Evolutionary conservation across 2,888 invertebrate species (phyloP).

Genomic region (Protonemura montana): DNA sequence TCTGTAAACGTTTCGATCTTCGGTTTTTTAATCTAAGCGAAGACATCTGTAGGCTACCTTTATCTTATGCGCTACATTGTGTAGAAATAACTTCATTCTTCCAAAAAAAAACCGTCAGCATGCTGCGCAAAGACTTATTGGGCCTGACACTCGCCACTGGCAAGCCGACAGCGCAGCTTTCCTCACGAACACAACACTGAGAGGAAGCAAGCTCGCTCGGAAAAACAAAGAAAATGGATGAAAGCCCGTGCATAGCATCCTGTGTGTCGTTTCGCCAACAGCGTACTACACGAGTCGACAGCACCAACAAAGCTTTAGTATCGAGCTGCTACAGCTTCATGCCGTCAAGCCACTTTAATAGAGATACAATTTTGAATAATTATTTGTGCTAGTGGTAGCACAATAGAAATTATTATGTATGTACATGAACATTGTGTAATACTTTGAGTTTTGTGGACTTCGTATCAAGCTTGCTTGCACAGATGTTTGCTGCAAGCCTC

Average conservation of each 20-base stretch:
- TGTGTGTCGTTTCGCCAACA: neutral
- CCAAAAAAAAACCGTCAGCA: too few relatives aligned
- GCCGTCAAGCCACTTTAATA: neutral
- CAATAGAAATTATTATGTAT: neutral
- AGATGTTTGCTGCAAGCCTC: too few relatives aligned
- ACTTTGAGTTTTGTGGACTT: too few relatives aligned
- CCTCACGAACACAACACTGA: neutral
- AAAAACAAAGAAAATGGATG: constrained; percentile 5
- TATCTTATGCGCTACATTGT: too few relatives aligned
- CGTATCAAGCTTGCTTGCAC: too few relatives aligned
- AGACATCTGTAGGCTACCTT: too few relatives aligned
- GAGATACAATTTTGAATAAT: neutral
- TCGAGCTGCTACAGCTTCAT: too few relatives aligned
- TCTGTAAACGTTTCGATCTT: too few relatives aligned
- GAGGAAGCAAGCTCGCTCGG: neutral
- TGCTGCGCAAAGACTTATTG: too few relatives aligned
- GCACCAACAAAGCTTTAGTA: too few relatives aligned
- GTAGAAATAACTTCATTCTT: too few relatives aligned
- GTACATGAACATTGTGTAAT: neutral
- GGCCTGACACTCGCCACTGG: neutral
- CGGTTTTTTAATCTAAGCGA: too few relatives aligned
- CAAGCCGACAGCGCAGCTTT: neutral
- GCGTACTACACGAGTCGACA: neutral
- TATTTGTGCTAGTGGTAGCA: neutral
- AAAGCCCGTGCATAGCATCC: neutral